Evolutionary conservation across 2,888 invertebrate genomes (phyloP).

Genomic region (Eristalis arbustorum): DNA sequence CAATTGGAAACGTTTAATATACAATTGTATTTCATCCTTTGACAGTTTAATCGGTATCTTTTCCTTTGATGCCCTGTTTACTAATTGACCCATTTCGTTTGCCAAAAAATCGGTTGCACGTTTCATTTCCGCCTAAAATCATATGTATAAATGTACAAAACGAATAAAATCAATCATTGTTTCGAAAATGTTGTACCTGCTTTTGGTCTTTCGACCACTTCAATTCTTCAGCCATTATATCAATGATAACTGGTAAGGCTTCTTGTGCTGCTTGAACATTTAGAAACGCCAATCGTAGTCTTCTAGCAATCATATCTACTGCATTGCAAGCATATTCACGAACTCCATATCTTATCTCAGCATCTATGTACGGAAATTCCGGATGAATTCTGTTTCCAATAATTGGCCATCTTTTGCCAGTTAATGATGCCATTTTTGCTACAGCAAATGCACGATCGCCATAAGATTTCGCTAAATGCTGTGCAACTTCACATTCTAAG

Average conservation of each 20-base stretch:
- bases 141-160: neutral
- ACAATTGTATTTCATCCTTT: conserved; percentile 95
- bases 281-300: conserved; percentile 96
- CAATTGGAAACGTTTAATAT: conserved; percentile 96
- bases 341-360: conserved; percentile 95
- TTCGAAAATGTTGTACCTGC: conserved; percentile 80
- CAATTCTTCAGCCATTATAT: conserved; percentile 98
- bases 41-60: conserved; percentile 95
- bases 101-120: conserved; percentile 92
- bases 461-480: conserved; percentile 96
- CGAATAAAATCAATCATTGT: neutral
- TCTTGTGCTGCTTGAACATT: conserved; percentile 99
- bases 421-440: conserved; percentile 96
- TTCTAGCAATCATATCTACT: conserved; percentile 97
- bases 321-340: conserved; percentile 98
- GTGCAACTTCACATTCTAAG: conserved; percentile 97
- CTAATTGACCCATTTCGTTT: conserved; percentile 97
- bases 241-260: conserved; percentile 93
- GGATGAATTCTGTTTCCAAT: conserved; percentile 98
- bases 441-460: conserved; percentile 99
- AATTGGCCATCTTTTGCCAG: conserved; percentile 99
- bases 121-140: conserved; percentile 87
- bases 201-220: conserved; percentile 92
- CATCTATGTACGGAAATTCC: conserved; percentile 99
- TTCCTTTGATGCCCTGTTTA: conserved; percentile 92